These are phyloP conservation scores for Perithous albicinctus DNA, from an alignment of 2,888 invertebrate species.

Conservation along the genomic window DNA sequence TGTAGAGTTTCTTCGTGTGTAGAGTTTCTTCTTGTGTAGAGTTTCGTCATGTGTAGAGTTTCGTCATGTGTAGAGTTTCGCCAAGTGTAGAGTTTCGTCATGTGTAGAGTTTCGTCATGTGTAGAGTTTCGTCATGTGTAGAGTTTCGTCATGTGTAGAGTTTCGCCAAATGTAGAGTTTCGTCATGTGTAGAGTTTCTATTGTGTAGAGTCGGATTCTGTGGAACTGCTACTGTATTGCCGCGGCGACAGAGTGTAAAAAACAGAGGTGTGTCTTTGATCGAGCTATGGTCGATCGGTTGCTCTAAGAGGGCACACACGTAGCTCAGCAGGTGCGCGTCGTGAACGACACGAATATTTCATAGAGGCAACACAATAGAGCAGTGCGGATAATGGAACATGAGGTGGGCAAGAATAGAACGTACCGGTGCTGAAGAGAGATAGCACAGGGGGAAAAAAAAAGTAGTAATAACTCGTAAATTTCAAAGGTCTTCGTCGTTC, in stretches of 20 bases:
- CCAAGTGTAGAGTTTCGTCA: too few species aligned
- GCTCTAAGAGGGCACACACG: slow-evolving; percentile 24
- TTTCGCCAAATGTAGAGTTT: too few species aligned
- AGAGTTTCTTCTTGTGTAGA: too few species aligned
- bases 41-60: too few species aligned
- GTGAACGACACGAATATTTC: slow-evolving; percentile 53
- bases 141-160: too few species aligned
- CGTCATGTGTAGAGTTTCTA: too few species aligned
- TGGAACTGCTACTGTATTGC: too few species aligned
- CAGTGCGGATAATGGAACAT: not conserved
- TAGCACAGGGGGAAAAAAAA: slow-evolving; percentile 1
- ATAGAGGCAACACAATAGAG: slow-evolving; percentile 29
- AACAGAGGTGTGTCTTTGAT: slow-evolving; percentile 34
- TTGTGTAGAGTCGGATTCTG: too few species aligned
- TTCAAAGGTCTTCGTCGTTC: slow-evolving; percentile 39
- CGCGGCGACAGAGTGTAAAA: not conserved
- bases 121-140: too few species aligned
- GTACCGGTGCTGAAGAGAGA: not conserved
- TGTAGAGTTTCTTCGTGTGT: too few species aligned
- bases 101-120: too few species aligned
- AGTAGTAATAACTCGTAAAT: slow-evolving; percentile 51
- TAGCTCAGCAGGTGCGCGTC: slow-evolving; percentile 21
- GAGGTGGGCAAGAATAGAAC: slow-evolving; percentile 1
- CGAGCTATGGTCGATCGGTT: slow-evolving; percentile 33
- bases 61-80: too few species aligned